Base-by-base conservation (phyloP, 2,113 vertebrate genomes). In the Syrrhaptes paradoxus region DNA sequence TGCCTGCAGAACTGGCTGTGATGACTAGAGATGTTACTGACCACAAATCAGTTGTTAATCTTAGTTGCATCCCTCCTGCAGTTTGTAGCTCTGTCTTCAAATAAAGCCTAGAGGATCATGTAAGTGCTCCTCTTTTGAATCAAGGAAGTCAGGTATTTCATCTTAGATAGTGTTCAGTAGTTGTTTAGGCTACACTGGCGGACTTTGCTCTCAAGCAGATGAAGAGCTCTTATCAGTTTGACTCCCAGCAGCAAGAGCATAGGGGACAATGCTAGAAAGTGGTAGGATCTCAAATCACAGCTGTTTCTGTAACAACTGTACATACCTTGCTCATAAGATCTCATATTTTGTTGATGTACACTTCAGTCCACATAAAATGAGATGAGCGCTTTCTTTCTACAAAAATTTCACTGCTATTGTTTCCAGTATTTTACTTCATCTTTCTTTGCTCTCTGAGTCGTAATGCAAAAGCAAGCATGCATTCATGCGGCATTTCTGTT, bases 401-500 rank as follows among this genome's bases (percentile, higher is more conserved):
- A 73, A 79, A 72, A 75, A 15, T 24, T 4, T 24, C 13, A n/a
- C 8, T 82, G 6, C 1, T 63, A 8, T 45, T 59, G 1, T 83
- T 88, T 38, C 18, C 48, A 80, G 6, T 5, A 8, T 63, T 84
- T 81, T 73, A 84, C 25, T 87, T 59, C 24, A 61, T 6, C 4
- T 58, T 85, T 38, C 8, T 38, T 54, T 84, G 3, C 3, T 46
- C 7, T 34, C 26, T 32, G 3, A 8, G 3, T 19, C 4, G 3
- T 43, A 87, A 20, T 48, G 7, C 5, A 57, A 59, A 76, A 43
- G 4, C 15, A 87, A 43, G 4, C 6, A 17, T 17, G 55, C 2
- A 16, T 22, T n/a, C 3, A 26, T 3, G 2, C 13, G 16, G 1
- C 59, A 9, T 26, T 51, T 63, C 2, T 18, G 13, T 55, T 29